phyloP scores from a whole-genome alignment of 2,888 invertebrate genomes.

The Caenorhabditis panamensis region DNA sequence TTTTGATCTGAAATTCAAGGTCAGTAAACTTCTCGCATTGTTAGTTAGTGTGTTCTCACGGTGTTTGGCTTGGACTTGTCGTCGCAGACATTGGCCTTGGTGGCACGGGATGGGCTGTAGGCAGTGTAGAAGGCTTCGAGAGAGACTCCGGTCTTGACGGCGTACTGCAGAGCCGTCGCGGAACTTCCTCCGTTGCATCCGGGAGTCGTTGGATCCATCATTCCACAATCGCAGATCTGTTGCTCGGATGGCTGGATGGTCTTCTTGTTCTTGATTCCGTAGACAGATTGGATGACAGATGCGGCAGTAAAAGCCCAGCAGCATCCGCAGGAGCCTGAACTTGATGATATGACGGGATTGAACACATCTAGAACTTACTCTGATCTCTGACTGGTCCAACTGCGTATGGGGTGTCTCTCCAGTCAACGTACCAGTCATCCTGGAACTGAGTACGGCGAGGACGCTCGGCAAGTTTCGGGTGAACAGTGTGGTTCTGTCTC shows the following conservation, averaged over 20 bases:
- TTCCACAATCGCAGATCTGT: conserved; percentile 81
- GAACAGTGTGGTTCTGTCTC: not conserved
- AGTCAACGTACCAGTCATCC: not conserved
- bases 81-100: not conserved
- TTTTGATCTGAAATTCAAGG: conserved; percentile 83
- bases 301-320: conserved; percentile 87
- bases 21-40: too few relatives aligned
- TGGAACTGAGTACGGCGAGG: not conserved
- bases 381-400: not conserved
- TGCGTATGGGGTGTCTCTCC: not conserved
- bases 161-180: conserved; percentile 88
- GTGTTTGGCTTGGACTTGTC: not conserved
- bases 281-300: conserved; percentile 82
- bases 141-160: conserved; percentile 88
- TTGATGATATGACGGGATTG: too few relatives aligned
- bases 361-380: not conserved
- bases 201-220: conserved; percentile 22
- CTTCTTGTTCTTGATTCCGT: conserved; percentile 81
- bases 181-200: conserved; percentile 89
- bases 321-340: conserved; percentile 87
- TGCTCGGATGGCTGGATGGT: conserved; percentile 57
- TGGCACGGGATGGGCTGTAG: conserved; percentile 83
- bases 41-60: not conserved
- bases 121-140: conserved; percentile 83
- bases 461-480: too few relatives aligned